Evolutionary conservation across 2,888 invertebrate genomes (phyloP).

Genomic region (Abrostola tripartita): DNA sequence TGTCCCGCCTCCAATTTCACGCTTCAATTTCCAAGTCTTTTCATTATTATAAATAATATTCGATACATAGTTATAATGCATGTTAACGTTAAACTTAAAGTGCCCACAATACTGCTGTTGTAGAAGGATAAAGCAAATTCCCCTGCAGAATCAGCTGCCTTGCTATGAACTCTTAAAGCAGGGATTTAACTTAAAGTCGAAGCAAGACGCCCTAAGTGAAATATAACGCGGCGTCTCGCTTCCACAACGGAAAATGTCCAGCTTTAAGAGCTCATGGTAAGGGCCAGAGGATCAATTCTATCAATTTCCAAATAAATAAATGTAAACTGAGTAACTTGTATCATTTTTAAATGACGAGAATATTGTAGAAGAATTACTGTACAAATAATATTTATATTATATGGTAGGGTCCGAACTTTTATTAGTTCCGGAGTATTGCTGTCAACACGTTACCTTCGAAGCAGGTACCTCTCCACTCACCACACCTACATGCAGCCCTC

Average conservation of each 20-base stretch:
- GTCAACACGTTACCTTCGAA: neutral
- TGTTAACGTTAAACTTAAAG: neutral
- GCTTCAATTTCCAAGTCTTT: constrained; percentile 5
- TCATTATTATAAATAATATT: constrained; percentile 1
- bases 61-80: neutral
- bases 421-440: neutral
- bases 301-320: no score
- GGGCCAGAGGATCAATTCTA: no score
- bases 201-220: no score
- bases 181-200: no score
- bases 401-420: neutral
- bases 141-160: no score
- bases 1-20: constrained; percentile 1
- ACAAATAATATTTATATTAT: neutral
- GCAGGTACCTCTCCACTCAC: neutral
- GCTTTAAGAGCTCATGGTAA: no score
- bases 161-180: no score
- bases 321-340: no score
- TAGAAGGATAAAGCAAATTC: neutral
- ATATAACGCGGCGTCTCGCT: no score
- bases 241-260: no score
- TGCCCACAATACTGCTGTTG: neutral
- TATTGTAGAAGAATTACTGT: no score
- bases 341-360: no score
- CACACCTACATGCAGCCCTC: neutral